Evolutionary conservation across 2,797 vertebrate species (phyloP).

Genomic region (Gallinago stenura): DNA sequence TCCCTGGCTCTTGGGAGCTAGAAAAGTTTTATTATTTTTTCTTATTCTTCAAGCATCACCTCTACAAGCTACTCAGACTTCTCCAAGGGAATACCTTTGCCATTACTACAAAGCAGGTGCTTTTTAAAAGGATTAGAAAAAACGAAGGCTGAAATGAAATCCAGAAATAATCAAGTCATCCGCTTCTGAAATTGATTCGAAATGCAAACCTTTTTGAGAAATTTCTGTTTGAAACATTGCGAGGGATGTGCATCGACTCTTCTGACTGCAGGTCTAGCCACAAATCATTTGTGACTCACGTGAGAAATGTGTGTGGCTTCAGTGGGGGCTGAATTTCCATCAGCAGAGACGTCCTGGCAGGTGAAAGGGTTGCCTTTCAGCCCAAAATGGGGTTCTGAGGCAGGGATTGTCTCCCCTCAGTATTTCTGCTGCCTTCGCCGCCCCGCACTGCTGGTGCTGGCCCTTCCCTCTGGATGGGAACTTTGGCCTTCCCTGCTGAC

Average conservation of each 20-base stretch:
- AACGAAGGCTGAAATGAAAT: not conserved
- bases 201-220: not conserved
- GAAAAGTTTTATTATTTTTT: not conserved
- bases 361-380: not conserved
- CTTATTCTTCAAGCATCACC: not conserved
- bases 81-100: not conserved
- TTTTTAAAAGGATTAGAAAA: constrained; percentile 1
- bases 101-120: not conserved
- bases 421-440: not conserved
- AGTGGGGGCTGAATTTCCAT: not conserved
- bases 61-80: not conserved
- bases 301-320: rapidly evolving
- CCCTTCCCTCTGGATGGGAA: not conserved
- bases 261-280: not conserved
- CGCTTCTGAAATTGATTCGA: not conserved
- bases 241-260: not conserved
- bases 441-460: not conserved
- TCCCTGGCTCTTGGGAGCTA: not conserved
- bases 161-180: not conserved
- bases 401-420: rapidly evolving
- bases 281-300: not conserved
- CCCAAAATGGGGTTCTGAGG: not conserved
- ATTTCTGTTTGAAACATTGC: not conserved
- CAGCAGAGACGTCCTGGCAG: not conserved
- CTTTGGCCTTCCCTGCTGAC: not conserved